phyloP scores from a whole-genome alignment of 2,888 invertebrate genomes.

The Heteromurus nitidus region DNA sequence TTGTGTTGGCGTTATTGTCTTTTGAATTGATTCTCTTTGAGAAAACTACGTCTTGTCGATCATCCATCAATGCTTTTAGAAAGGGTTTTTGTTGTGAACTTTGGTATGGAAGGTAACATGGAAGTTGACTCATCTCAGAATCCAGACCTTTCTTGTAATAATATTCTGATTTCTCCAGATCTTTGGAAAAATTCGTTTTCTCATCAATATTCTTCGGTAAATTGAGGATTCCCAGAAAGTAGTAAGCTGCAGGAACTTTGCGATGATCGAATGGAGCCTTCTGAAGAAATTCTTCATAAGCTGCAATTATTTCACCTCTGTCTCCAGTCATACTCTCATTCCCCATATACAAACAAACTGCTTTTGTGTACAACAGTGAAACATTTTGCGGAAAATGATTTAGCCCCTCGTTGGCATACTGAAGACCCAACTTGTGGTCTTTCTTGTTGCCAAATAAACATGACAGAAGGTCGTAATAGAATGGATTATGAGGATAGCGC shows the following conservation, averaged over 20 bases:
- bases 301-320: neutral
- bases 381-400: neutral
- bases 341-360: neutral
- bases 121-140: constrained; percentile 1
- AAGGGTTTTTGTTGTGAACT: neutral
- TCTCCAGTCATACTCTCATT: neutral
- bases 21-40: neutral
- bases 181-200: neutral
- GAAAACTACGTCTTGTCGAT: neutral
- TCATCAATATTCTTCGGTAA: neutral
- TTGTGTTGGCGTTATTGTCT: neutral
- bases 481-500: constrained; percentile 3
- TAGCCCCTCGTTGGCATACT: constrained; percentile 9
- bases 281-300: constrained; percentile 3
- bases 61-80: no score
- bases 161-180: neutral
- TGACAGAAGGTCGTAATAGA: neutral
- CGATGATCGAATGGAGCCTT: constrained; percentile 9
- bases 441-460: neutral
- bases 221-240: neutral
- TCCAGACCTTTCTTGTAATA: neutral
- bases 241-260: constrained; percentile 17
- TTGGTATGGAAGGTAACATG: constrained; percentile 26
- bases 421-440: neutral
- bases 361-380: neutral